These are phyloP conservation scores for Tupaia chinensis DNA, from an alignment of 2,113 vertebrate genomes.

Conservation along the genomic window DNA sequence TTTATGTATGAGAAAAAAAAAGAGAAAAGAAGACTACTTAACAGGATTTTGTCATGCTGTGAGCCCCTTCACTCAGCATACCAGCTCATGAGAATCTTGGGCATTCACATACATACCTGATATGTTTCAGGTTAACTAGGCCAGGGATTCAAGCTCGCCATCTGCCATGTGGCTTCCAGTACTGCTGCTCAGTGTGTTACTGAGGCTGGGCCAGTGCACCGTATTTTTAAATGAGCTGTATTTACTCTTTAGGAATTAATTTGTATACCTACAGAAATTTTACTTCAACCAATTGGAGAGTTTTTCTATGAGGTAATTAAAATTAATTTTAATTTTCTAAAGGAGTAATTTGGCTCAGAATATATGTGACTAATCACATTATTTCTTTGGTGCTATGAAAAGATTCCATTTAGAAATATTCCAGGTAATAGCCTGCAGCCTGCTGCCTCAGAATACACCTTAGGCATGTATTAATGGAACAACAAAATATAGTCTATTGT, in stretches of 20 bases:
- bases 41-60: no score
- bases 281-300: not conserved
- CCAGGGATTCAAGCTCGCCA: no score
- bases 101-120: no score
- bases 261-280: not conserved
- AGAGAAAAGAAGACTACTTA: no score
- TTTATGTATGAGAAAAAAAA: no score
- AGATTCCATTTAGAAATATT: slow-evolving; percentile 76
- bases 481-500: slow-evolving; percentile 78
- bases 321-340: slow-evolving; percentile 47
- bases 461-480: slow-evolving; percentile 80
- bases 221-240: not conserved
- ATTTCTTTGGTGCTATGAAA: slow-evolving; percentile 67
- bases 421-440: slow-evolving; percentile 76
- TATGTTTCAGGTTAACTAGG: no score
- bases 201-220: no score
- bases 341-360: slow-evolving; percentile 48
- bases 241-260: slow-evolving; percentile 13
- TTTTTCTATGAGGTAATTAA: slow-evolving; percentile 4
- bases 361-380: slow-evolving; percentile 68
- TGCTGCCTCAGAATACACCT: slow-evolving; percentile 78
- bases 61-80: no score
- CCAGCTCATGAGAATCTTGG: no score
- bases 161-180: no score
- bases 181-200: no score